Base-by-base conservation (phyloP, 1,140 invertebrate species). In the Solen grandis region DNA sequence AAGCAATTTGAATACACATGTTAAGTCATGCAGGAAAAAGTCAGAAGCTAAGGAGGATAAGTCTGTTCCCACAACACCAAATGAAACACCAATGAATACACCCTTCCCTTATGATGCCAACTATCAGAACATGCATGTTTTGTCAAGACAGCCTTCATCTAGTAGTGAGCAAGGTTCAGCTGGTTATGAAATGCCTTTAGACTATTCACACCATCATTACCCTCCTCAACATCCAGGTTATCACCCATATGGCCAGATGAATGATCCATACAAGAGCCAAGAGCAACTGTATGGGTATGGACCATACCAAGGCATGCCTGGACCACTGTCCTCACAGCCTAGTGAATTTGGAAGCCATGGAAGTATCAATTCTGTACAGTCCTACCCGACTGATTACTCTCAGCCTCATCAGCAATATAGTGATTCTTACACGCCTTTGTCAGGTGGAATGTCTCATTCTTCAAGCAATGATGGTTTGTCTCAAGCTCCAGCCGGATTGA, bases 1-100 rank as follows among this genome's bases (percentile, higher is more conserved):
- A 95, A 98, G 97, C 73, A 99, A 99, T 91, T 93, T 99, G 19
- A 97, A 35, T 97, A 85, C 75, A 5, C 75, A 78, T 38, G 13
- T 69, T 0, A 78, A 60, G 35, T 78, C 75, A 19, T 78, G 75
- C 36, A 14, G 63, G 50, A 68, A 69, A 55, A 78, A 69, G 35
- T 65, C 52, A n/a, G 65, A 66, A 14, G 55, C 54, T 27, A 78
- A 69, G 33, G 75, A 78, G 29, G 75, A 60, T 3, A 52, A 8
- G 19, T 10, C 8, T 10, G 19, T 19, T 46, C 8, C 19, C 41
- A 46, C 8, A 46, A 46, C 41, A 46, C 41, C 41, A 8, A 46
- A 19, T 46, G 41, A 46, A 8, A 46, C 8, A 10, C 41, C 41
- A 46, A 46, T 46, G 41, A 46, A 8, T 46, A n/a, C 41, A 46